Base-by-base conservation (phyloP, 2,113 vertebrate species). In the Emydocephalus ijimae region DNA sequence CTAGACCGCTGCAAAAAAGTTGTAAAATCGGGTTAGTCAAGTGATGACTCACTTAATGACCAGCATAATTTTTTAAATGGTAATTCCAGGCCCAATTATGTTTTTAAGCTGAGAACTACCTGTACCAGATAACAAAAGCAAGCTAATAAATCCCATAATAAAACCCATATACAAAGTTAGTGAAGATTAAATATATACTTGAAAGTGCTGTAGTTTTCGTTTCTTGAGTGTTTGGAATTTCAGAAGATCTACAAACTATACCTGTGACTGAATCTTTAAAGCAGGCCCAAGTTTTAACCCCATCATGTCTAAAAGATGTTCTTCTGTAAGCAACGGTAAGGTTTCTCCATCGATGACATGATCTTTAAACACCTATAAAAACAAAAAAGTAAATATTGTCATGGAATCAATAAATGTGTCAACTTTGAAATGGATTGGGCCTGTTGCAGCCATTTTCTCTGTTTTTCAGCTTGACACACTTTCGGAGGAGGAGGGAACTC, bases 311-410 rank as follows among this genome's bases (percentile, higher is more conserved):
- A 99, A 97, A 74, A 99, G 98, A 95, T 99, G 99, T 61, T 99
- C 98, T 94, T 99, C 99, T 92, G 99, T 99, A 88, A 99, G 98
- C 23, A 99, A 97, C 0, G 98, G 99, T 91, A 99, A 97, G 0
- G 98, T 99, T 97, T 99, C 98, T 91, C 99, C 99, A 88, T 99
- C 99, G 92, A 99, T 99, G 95, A 98, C 98, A 9, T 99, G 99
- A 88, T 99, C 99, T 96, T 99, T 99, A 96, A 99, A 99, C 3
- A 97, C 96, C 99, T 98, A 95, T 23, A 29, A 95, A 96, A 97
- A 55, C 96, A 95, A 97, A 96, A 5, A 14, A 48, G 55, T 21
- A 89, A 12, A 87, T 6, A 85, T 93, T 29, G 56, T 11, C 14
- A 89, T 11, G 88, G 89, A 89, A 95, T 89, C 94, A 74, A 81